A percentile compares a stretch with the other conserved stretches of the same genome.
phyloP scores from a whole-genome alignment of 2,888 invertebrate genomes.

The Scrobipalpa costella region DNA sequence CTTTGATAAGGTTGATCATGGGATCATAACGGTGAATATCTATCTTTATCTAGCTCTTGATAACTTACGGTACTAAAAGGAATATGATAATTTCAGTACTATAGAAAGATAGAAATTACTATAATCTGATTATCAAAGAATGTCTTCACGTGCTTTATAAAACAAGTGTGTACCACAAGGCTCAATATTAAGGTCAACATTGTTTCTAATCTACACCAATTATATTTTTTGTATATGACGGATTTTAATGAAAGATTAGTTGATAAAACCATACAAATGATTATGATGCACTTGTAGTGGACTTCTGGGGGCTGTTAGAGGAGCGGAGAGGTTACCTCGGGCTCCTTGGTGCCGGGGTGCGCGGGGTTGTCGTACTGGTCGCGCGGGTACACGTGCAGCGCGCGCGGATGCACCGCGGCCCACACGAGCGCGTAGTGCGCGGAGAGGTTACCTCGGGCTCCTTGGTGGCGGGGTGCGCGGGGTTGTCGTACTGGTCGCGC shows the following conservation, averaged over 20 bases:
- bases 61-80: no score
- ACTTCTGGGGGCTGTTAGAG: no score
- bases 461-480: slow-evolving; percentile 49
- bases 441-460: slow-evolving; percentile 25
- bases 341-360: slow-evolving; percentile 38
- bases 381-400: slow-evolving; percentile 92
- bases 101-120: no score
- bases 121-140: no score
- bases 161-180: neutral
- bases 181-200: neutral
- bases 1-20: neutral
- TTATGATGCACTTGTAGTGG: no score
- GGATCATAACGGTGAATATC: neutral
- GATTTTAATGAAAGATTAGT: no score
- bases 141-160: no score
- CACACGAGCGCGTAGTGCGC: slow-evolving; percentile 85
- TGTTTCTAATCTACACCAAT: neutral
- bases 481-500: slow-evolving; percentile 94
- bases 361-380: slow-evolving; percentile 92
- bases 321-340: no score
- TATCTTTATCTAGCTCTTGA: no score
- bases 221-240: no score
- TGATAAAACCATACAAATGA: neutral
- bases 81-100: no score
- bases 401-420: slow-evolving; percentile 85